Evolutionary conservation across 2,797 vertebrate genomes (phyloP), one percentile per base, ranked within the genome.

Genomic region (Podargus strigoides): DNA sequence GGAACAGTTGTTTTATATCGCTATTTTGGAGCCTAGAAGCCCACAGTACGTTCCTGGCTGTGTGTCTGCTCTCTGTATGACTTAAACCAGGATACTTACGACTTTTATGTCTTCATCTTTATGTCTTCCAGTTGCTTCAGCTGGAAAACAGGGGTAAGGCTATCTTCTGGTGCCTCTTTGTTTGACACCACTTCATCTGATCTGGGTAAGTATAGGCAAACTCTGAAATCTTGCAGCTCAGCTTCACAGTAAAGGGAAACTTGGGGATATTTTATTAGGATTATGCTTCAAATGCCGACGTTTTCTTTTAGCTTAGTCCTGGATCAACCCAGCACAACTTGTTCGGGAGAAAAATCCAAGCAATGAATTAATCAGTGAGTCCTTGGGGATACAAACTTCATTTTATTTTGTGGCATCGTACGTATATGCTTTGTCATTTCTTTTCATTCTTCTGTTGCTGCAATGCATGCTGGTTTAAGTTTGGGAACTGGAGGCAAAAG

Each of bases 101-200:
- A 80, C 76, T 86, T 95, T 78, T 84, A 87, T 70, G 27, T 86
- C 69, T 89, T 92, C 66, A n/a, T n/a, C n/a, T 95, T 78, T 84
- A 87, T 70, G 27, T 86, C 69, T 89, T 92, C 66, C 87, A 86
- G 73, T 96, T 88, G 36, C 76, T 93, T 90, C 85, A 73, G 34
- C 44, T 84, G 79, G 59, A 73, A 88, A 90, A 49, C 4, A 66
- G 24, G 20, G 50, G 5, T 55, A 84, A 81, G 49, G 34, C 32
- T 89, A 78, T 63, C 30, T 78, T 81, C 73, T 96, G 62, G 37
- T 70, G 22, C 73, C 55, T 92, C 39, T 79, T 63, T 73, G 9
- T 86, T 88, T 87, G 69, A 89, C 76, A 88, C 27, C 41, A 60
- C 59, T 87, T 85, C 56, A 44, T 78, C 84, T 78, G 74, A 80